These are phyloP conservation scores for Subanguina moxae DNA, from an alignment of 1,140 invertebrate genomes.

Conservation along the genomic window DNA sequence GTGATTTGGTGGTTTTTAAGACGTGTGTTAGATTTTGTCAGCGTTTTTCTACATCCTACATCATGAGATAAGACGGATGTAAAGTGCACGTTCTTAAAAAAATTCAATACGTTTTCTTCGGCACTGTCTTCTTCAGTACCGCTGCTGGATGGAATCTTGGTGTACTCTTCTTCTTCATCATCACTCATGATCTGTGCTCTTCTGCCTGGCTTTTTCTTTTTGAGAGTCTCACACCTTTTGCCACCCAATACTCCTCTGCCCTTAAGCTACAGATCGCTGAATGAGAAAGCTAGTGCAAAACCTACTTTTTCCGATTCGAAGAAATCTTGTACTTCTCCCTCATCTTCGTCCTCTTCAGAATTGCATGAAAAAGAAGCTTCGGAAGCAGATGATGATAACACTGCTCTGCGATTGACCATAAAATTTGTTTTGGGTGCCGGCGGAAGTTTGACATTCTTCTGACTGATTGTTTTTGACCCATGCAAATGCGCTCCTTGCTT, in stretches of 20 bases:
- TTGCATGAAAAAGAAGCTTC: neutral
- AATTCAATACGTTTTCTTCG: neutral
- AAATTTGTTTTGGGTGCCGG: neutral
- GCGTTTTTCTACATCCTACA: too few species aligned
- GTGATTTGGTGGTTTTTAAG: too few species aligned
- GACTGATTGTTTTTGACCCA: too few species aligned
- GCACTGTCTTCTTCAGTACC: neutral
- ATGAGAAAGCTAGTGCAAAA: neutral
- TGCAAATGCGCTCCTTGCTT: neutral
- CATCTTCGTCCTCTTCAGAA: neutral
- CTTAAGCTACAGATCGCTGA: neutral
- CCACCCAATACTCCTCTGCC: neutral
- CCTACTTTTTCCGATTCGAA: neutral
- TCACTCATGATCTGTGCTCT: neutral
- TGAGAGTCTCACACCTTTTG: neutral
- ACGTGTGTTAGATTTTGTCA: too few species aligned
- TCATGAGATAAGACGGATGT: too few species aligned
- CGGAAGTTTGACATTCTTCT: neutral
- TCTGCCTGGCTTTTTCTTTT: conserved; percentile 1
- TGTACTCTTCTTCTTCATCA: neutral
- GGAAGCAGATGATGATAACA: neutral
- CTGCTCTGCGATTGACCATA: neutral
- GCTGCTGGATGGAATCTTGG: neutral
- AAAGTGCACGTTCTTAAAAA: too few species aligned
- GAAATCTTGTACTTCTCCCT: neutral